Evolutionary conservation across 2,888 invertebrate genomes (phyloP).

Genomic region (Hanleya hanleyi): DNA sequence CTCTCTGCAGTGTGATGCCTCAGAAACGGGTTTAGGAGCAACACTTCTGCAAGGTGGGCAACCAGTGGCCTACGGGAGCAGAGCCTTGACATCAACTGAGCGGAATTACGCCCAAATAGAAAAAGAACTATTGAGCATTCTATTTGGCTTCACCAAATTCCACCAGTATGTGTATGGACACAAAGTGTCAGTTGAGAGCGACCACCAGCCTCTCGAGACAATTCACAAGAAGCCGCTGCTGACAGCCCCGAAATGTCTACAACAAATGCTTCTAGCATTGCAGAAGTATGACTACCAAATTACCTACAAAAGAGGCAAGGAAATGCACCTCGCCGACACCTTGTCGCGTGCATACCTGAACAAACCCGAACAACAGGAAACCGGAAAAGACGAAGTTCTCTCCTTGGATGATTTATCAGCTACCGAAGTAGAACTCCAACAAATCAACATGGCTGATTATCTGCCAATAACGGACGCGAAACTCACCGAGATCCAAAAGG

Average conservation of each 20-base stretch:
- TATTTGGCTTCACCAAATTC: too few species aligned
- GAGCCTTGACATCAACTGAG: constrained; percentile 20
- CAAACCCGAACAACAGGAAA: too few species aligned
- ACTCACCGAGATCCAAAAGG: too few species aligned
- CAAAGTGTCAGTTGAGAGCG: constrained; percentile 7
- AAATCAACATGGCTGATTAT: too few species aligned
- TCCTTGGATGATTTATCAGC: too few species aligned
- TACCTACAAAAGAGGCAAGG: constrained; percentile 12
- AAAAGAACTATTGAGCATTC: constrained; percentile 20
- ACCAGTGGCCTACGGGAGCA: constrained; percentile 19
- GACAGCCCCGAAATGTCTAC: constrained; percentile 6
- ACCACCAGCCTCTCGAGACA: constrained; percentile 18
- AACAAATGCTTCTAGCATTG: constrained; percentile 8
- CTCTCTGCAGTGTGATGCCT: constrained; percentile 13
- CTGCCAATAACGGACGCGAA: too few species aligned
- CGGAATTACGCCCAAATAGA: constrained; percentile 20
- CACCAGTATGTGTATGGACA: constrained; percentile 16
- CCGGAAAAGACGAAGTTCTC: too few species aligned
- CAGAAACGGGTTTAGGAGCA: constrained; percentile 8
- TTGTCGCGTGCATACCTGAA: too few species aligned
- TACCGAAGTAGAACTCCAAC: too few species aligned
- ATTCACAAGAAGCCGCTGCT: constrained; percentile 7
- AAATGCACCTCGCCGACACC: too few species aligned
- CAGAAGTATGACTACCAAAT: constrained; percentile 12
- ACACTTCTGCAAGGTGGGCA: constrained; percentile 14